Evolutionary conservation across 2,113 vertebrate genomes (phyloP), one percentile per base, ranked within the genome.

Genomic region (Ciconia boyciana): DNA sequence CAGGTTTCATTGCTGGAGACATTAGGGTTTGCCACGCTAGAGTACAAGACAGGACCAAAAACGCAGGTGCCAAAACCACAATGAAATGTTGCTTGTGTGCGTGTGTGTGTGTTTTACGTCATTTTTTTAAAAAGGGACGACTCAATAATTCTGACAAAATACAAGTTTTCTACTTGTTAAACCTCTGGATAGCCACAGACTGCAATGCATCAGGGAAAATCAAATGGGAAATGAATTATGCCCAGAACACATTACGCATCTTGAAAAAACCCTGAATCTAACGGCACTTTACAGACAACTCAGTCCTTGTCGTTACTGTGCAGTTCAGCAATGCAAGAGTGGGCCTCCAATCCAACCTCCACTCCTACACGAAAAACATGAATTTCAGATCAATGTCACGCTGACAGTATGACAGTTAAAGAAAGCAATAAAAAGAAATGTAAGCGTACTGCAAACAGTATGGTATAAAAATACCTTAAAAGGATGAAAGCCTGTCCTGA

Each of bases 81-180:
- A 7, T 7, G 41, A 97, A 95, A 83, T 22, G 32, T 25, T 46
- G 39, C 52, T 20, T 15, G 3, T 26, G 24, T 12, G 31, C 13
- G 57, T 15, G 3, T 26, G 24, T 12, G 31, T 13, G 57, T 3
- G 17, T 65, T 72, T 66, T 11, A 39, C 9, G 12, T 51, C 10
- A 43, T 43, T 83, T 96, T 96, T 75, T 92, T 11, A 8, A 43
- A 48, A 19, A 66, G 25, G 43, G 51, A 21, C 8, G 2, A 48
- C 58, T 84, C 64, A 68, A 39, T 55, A 80, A 87, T 71, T 93
- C 86, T 64, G 79, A 81, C 49, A 92, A 96, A 91, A 96, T 16
- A 7, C 48, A 75, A 49, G 72, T 65, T 89, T 92, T 54, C 61
- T 66, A 31, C n/a, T 84, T 83, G 48, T 62, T 43, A 64, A 51